Evolutionary conservation across 2,888 invertebrate species (phyloP), one percentile per base, ranked within the genome.

Genomic region (Diachrysia chrysitis): DNA sequence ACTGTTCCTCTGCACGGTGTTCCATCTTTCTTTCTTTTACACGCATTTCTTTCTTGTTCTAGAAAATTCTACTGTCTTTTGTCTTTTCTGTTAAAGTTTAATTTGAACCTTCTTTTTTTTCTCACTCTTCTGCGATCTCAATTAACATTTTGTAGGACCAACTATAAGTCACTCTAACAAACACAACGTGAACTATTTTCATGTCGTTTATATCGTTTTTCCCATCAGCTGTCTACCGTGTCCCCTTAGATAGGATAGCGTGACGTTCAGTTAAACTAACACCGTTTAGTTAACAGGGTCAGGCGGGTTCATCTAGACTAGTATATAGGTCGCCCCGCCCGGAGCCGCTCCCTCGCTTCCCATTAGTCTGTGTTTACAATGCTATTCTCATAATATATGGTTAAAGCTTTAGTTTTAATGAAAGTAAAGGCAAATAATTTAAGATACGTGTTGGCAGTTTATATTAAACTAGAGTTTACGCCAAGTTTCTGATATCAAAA

Each of bases 341-440:
- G 73, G 53, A 76, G 73, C 60, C 83, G 66, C 83, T 61, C 85
- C 86, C 86, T 73, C 69, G 64, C 71, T 78, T 82, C 80, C 82
- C 71, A 78, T 67, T 63, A 71, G 64, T 37, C 58, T 46, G 60
- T 53, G 71, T 72, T 65, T 65, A 81, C 69, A 68, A 51, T 69
- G 66, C 63, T 25, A 42, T 14, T 23, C 46, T 48, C 61, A 42
- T 66, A 32, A 55, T 63, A 3, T 35, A 9, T 2, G 14, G 29
- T 14, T 46, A 69, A 32, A 48, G 19, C 17, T 17, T 19, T 10
- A 48, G 12, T 51, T 51, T 48, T 51, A 42, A 42, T n/a, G 42
- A 42, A 42, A 42, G 42, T n/a, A 42, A 42, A 42, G 1, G 16
- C n/a, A n/a, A 42, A 42, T 42, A n/a, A 42, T 42, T 42, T n/a